These are phyloP conservation scores for Mycalesis mineus DNA, from an alignment of 2,888 invertebrate species.

Conservation along the genomic window DNA sequence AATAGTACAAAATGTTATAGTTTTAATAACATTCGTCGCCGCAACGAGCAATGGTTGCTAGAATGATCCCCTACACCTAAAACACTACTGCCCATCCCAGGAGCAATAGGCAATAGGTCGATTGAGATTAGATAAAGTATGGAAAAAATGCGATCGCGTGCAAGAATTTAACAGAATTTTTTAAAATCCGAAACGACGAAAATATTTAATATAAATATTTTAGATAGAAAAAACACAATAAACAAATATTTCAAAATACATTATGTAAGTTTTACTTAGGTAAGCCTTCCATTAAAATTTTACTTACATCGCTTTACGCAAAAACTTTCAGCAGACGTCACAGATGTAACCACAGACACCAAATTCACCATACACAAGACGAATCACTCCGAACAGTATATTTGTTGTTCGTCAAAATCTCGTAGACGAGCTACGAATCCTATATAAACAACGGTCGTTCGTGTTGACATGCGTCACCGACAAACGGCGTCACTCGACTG, in stretches of 20 bases:
- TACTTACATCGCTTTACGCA: not conserved
- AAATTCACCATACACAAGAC: not conserved
- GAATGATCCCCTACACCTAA: too few species aligned
- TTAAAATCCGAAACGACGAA: too few species aligned
- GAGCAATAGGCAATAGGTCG: too few species aligned
- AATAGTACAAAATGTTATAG: too few species aligned
- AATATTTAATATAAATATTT: too few species aligned
- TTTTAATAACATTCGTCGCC: too few species aligned
- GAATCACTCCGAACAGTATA: not conserved
- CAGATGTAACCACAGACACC: not conserved
- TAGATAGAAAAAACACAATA: not conserved
- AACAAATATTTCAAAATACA: not conserved
- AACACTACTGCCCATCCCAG: too few species aligned
- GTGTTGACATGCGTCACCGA: not conserved
- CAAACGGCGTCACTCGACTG: not conserved
- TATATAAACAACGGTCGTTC: not conserved
- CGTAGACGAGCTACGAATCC: slow-evolving; percentile 1
- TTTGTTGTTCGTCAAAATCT: not conserved
- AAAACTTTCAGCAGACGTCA: not conserved
- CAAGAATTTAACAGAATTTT: too few species aligned
- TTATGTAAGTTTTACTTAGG: not conserved
- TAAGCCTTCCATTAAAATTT: too few species aligned
- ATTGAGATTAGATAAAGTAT: too few species aligned
- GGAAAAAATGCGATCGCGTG: too few species aligned
- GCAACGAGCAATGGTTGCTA: too few species aligned